These are phyloP conservation scores for Tetragnatha versicolor DNA, from an alignment of 1,140 invertebrate genomes.

Conservation along the genomic window DNA sequence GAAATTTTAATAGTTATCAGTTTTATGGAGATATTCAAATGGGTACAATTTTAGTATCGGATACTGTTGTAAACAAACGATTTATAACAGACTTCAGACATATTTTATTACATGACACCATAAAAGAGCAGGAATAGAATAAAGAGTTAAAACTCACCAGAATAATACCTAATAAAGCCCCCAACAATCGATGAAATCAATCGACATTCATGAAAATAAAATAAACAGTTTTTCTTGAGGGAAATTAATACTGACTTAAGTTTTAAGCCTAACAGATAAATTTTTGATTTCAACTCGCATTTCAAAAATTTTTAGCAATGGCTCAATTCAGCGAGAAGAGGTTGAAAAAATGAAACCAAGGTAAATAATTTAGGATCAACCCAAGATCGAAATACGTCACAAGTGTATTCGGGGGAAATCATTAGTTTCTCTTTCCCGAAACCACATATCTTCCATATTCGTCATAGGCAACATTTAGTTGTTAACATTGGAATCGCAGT, in stretches of 20 bases:
- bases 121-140: too few species aligned
- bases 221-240: background rate
- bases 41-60: too few species aligned
- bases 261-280: slow-evolving; percentile 47
- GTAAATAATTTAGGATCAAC: slow-evolving; percentile 12
- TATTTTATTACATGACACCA: too few species aligned
- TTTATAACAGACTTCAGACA: too few species aligned
- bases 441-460: slow-evolving; percentile 47
- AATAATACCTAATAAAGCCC: background rate
- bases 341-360: too few species aligned
- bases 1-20: too few species aligned
- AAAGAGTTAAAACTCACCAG: background rate
- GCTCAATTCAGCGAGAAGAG: slow-evolving; percentile 11
- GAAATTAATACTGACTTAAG: background rate
- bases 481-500: slow-evolving; percentile 29
- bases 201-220: background rate
- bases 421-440: slow-evolving; percentile 36
- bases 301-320: slow-evolving; percentile 14
- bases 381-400: slow-evolving; percentile 35
- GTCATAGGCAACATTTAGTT: too few species aligned
- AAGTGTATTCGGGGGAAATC: slow-evolving; percentile 13
- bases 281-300: slow-evolving; percentile 23
- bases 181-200: background rate
- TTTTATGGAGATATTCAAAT: too few species aligned
- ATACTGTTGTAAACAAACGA: too few species aligned